phyloP scores from a whole-genome alignment of 1,140 invertebrate species.

The Scaptodrosophila lebanonensis region DNA sequence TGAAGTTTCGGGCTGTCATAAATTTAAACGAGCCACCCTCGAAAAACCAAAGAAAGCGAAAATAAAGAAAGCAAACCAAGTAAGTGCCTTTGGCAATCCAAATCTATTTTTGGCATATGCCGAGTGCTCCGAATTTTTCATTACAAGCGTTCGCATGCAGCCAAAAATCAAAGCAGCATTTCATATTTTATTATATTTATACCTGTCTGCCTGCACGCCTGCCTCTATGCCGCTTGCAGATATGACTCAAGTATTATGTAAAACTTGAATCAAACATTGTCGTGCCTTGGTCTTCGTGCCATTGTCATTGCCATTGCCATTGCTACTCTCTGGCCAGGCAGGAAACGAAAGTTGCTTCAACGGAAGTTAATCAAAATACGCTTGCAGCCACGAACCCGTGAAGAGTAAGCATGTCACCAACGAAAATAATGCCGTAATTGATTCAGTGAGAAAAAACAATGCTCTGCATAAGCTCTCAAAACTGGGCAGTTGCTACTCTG shows the following conservation, averaged over 20 bases:
- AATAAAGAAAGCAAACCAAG: no score
- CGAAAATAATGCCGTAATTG: slow-evolving; percentile 48
- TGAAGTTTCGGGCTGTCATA: neutral
- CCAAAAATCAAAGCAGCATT: slow-evolving; percentile 49
- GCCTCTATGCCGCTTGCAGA: no score
- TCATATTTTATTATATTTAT: slow-evolving; percentile 57
- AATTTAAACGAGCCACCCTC: no score
- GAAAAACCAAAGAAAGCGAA: no score
- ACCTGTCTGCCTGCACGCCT: no score
- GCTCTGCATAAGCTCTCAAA: neutral
- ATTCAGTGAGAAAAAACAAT: slow-evolving; percentile 27
- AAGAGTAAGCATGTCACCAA: no score
- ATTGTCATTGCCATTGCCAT: slow-evolving; percentile 19
- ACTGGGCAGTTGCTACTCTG: no score
- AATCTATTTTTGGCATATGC: slow-evolving; percentile 41
- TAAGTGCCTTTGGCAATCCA: slow-evolving; percentile 33
- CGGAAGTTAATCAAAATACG: slow-evolving; percentile 69
- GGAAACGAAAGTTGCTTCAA: slow-evolving; percentile 28
- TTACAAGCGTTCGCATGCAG: neutral
- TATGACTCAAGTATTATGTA: no score
- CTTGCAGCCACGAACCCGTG: slow-evolving; percentile 58
- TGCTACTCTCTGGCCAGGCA: neutral
- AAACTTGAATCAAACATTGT: no score
- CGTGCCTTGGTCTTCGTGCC: slow-evolving; percentile 18
- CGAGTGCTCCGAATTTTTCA: slow-evolving; percentile 12